Evolutionary conservation across 2,113 vertebrate genomes (phyloP).

Genomic region (Vulpes vulpes): DNA sequence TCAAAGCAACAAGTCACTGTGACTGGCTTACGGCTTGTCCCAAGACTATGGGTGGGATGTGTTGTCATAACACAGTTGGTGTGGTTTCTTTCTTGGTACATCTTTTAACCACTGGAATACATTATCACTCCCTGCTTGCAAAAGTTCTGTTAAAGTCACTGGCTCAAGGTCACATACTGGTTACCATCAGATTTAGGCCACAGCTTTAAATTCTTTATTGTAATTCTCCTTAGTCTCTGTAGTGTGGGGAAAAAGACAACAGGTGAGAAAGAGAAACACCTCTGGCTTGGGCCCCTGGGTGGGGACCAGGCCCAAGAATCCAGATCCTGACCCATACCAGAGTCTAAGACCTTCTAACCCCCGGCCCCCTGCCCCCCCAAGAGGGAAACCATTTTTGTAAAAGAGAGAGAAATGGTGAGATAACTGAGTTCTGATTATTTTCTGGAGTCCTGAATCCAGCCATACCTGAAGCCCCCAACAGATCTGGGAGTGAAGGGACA

Average conservation of each 20-base stretch:
- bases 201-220: not conserved
- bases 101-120: not conserved
- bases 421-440: not conserved
- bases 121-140: not conserved
- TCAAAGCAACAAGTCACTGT: not conserved
- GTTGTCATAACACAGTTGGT: no score
- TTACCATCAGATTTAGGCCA: not conserved
- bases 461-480: not conserved
- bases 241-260: not conserved
- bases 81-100: not conserved
- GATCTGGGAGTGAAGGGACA: not conserved
- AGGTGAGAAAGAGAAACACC: not conserved
- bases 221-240: not conserved
- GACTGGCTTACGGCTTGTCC: not conserved
- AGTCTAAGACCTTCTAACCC: not conserved
- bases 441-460: constrained; percentile 7
- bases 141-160: not conserved
- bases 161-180: not conserved
- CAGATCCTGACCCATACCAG: not conserved
- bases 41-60: not conserved
- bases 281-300: not conserved
- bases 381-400: not conserved
- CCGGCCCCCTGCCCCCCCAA: no score
- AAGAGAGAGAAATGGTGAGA: not conserved
- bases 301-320: not conserved